Evolutionary conservation across 2,113 vertebrate species (phyloP).

Genomic region (Donacobius atricapilla): DNA sequence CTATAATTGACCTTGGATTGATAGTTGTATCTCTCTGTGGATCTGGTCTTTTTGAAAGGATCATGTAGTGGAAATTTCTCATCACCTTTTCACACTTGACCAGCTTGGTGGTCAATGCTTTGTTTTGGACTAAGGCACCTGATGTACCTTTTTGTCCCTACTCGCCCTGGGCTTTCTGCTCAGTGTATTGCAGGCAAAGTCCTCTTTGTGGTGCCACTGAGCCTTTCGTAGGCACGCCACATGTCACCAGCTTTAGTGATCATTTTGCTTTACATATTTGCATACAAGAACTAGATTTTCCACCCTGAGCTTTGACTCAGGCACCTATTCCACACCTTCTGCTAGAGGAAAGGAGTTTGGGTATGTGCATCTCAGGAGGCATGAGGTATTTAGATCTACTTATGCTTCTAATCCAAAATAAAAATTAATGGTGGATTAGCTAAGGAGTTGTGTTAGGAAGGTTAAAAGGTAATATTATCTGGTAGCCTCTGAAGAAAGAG

Average conservation of each 20-base stretch:
- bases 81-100: not conserved
- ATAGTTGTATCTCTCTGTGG: not conserved
- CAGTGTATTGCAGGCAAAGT: not conserved
- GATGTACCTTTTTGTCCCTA: not conserved
- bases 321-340: not conserved
- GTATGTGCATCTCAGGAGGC: not conserved
- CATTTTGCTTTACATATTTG: not conserved
- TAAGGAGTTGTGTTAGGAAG: not conserved
- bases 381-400: not conserved
- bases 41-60: not conserved
- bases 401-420: not conserved
- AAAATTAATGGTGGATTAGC: not conserved
- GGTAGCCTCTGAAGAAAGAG: not conserved
- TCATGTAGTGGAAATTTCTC: not conserved
- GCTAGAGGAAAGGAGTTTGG: not conserved
- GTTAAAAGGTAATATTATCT: not conserved
- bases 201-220: not conserved
- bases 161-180: not conserved
- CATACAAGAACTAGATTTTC: not conserved
- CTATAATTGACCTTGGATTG: not conserved
- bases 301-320: not conserved
- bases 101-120: not conserved
- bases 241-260: not conserved
- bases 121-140: not conserved
- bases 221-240: rapidly evolving